These are phyloP conservation scores for Callitettix versicolor DNA, from an alignment of 1,140 invertebrate genomes.

Conservation along the genomic window DNA sequence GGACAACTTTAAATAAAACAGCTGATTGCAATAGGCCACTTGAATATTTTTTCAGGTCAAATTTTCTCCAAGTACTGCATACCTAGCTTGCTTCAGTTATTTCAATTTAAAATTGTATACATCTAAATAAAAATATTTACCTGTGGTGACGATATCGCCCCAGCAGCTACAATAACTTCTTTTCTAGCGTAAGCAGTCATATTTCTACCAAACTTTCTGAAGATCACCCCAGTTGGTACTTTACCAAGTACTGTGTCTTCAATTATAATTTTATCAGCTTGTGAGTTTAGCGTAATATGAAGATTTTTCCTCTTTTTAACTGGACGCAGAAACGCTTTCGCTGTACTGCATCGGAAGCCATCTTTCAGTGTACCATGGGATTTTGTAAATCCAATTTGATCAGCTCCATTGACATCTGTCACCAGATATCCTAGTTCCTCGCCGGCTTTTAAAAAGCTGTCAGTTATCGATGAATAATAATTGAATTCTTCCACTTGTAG, in stretches of 20 bases:
- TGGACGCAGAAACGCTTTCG: slow-evolving; percentile 72
- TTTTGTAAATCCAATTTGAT: slow-evolving; percentile 57
- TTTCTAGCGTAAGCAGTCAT: slow-evolving; percentile 34
- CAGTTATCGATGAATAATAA: slow-evolving; percentile 46
- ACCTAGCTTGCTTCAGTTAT: too few relatives aligned
- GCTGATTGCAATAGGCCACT: too few relatives aligned
- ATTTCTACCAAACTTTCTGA: slow-evolving; percentile 36
- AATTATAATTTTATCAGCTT: slow-evolving; percentile 52
- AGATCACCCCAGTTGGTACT: slow-evolving; percentile 47
- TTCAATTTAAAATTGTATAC: too few relatives aligned
- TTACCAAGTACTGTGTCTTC: slow-evolving; percentile 36
- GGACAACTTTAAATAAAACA: too few relatives aligned
- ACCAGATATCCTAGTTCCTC: slow-evolving; percentile 57
- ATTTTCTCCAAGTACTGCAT: too few relatives aligned
- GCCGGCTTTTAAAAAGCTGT: slow-evolving; percentile 55
- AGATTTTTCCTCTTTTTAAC: slow-evolving; percentile 60
- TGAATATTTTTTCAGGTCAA: too few relatives aligned
- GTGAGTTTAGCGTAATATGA: slow-evolving; percentile 52
- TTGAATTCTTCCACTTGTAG: slow-evolving; percentile 52
- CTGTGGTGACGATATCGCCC: slow-evolving; percentile 61
- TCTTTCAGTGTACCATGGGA: slow-evolving; percentile 68
- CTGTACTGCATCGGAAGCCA: slow-evolving; percentile 47
- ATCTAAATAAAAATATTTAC: too few relatives aligned
- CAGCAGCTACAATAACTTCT: slow-evolving; percentile 64
- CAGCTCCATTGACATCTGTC: slow-evolving; percentile 62